Evolutionary conservation across 2,797 vertebrate species (phyloP).

Genomic region (Loris lydekkerianus): DNA sequence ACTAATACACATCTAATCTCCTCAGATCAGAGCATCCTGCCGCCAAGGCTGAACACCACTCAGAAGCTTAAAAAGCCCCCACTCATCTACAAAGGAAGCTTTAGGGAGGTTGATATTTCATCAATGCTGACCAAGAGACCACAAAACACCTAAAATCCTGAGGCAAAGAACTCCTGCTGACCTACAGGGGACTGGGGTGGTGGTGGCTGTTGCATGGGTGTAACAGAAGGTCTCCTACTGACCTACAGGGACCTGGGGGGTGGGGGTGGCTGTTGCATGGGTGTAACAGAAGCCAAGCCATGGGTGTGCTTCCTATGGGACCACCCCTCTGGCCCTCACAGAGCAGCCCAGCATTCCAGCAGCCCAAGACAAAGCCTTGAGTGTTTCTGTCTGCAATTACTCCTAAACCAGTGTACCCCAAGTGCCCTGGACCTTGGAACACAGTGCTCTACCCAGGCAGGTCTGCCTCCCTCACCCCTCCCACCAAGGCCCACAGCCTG

Average conservation of each 20-base stretch:
- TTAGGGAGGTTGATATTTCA: no score
- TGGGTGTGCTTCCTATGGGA: not conserved
- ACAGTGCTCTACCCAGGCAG: not conserved
- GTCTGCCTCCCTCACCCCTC: not conserved
- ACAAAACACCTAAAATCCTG: not conserved
- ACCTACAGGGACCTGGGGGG: no score
- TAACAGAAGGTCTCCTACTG: no score
- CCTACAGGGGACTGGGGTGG: not conserved
- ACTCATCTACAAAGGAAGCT: not conserved
- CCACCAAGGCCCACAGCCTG: fast-evolving
- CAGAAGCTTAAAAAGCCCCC: not conserved
- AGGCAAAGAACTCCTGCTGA: fast-evolving
- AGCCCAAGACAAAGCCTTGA: not conserved
- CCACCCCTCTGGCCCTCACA: no score
- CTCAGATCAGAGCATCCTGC: not conserved
- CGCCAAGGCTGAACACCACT: not conserved
- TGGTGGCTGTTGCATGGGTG: not conserved
- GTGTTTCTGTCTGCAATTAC: not conserved
- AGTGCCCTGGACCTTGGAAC: not conserved
- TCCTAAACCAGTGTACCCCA: not conserved
- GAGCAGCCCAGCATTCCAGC: not conserved
- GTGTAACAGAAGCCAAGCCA: no score
- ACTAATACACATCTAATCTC: not conserved
- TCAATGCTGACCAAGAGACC: not conserved
- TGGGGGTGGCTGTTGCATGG: no score